Evolutionary conservation across 2,888 invertebrate genomes (phyloP), one percentile per base, ranked within the genome.

Genomic region (Odontomyia ornata): DNA sequence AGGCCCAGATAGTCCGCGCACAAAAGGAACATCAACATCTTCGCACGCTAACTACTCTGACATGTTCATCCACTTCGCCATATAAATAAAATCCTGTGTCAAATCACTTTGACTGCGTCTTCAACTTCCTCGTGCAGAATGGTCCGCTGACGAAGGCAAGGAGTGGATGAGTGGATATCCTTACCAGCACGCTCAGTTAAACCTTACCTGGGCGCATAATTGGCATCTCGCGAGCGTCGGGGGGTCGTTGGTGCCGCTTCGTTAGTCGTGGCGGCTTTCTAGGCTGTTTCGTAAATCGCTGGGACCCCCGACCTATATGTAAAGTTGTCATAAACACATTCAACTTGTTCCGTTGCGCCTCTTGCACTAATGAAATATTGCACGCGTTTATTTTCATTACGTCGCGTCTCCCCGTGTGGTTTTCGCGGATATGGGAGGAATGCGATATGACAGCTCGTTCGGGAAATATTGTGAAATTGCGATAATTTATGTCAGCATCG

Each of bases 151-250:
- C 60, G 60, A 52, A 4, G 57, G 23, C 21, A 7, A 36, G 36
- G 36, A 36, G 36, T 36, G 36, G 36, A 36, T 36, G 36, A 36
- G 36, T 36, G 36, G 36, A 36, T 36, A 36, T 36, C 36, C 36
- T 36, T 36, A 9, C 36, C 36, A 36, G 36, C 36, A 9, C 9
- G 36, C 5, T 36, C 9, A 36, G 65, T 36, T 65, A 65, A 65
- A 65, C 18, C 36, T 65, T 65, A 65, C 65, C 65, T 65, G 65
- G 36, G 15, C 65, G 36, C 30, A 65, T 65, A 65, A 65, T 65
- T 65, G 65, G 65, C 65, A 36, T 65, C 65, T 65, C 27, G 9
- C 15, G 21, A 65, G 18, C 65, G 27, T 30, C 65, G 18, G 65
- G 65, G 36, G 65, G 30, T 28, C 62, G 27, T 5, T 28, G 15